Conservation (phyloP, 2,113 vertebrate genomes). For the Circaetus gallicus region DNA sequence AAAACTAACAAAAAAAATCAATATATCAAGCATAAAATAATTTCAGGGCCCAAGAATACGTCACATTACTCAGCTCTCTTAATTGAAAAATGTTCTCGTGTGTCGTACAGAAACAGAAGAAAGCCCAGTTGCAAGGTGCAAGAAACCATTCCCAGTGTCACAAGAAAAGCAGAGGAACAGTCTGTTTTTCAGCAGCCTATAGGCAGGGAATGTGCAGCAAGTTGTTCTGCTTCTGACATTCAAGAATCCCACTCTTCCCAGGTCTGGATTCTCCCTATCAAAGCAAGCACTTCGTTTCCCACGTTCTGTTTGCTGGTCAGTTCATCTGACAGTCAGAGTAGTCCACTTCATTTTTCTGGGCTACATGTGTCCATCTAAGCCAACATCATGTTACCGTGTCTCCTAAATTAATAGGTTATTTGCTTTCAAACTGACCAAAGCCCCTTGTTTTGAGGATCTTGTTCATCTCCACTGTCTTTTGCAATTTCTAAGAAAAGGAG, state of each 20-base stretch:
- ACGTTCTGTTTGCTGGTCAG: not conserved
- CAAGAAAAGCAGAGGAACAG: not conserved
- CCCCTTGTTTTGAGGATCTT: not conserved
- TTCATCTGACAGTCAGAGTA: not conserved
- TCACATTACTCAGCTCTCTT: not conserved
- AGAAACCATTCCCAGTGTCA: not conserved
- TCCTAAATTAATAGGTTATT: not conserved
- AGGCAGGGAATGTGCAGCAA: not conserved
- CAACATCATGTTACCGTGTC: not conserved
- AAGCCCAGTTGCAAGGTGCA: not conserved
- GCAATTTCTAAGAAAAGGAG: not conserved
- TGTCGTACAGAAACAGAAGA: not conserved
- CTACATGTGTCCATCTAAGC: not conserved
- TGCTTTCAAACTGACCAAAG: not conserved
- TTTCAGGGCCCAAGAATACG: not conserved
- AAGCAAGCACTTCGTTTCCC: not conserved
- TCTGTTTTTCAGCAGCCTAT: not conserved
- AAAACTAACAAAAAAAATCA: not conserved
- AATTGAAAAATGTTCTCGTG: not conserved
- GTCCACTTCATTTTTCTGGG: not conserved
- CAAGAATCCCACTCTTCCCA: not conserved
- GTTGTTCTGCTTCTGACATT: not conserved
- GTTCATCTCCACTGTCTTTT: not conserved
- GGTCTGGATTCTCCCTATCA: not conserved
- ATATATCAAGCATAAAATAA: not conserved